Evolutionary conservation across 2,797 vertebrate species (phyloP).

Genomic region (Leucoraja ocellata): DNA sequence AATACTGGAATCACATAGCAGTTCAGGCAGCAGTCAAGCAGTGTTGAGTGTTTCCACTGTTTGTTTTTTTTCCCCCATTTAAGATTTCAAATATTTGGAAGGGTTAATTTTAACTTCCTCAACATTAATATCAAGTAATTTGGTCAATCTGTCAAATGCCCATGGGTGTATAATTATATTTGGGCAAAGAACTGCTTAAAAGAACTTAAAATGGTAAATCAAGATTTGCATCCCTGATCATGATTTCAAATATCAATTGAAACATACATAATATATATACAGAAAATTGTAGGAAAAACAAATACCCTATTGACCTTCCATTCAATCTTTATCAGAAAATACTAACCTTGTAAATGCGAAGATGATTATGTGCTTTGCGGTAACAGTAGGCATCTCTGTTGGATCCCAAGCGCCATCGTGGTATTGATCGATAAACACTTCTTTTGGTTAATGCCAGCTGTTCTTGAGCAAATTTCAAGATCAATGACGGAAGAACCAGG

Average conservation of each 20-base stretch:
- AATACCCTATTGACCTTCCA: not conserved
- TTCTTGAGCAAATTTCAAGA: constrained; percentile 59
- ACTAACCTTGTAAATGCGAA: constrained; percentile 61
- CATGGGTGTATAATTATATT: not conserved
- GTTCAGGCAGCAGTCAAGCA: too few relatives aligned
- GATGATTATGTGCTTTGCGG: constrained; percentile 63
- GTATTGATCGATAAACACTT: constrained; percentile 61
- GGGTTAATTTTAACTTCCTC: too few relatives aligned
- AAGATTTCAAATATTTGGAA: too few relatives aligned
- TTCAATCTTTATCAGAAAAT: not conserved
- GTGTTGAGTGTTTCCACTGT: too few relatives aligned
- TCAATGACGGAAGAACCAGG: constrained; percentile 47
- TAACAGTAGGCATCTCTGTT: constrained; percentile 67
- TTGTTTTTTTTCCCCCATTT: too few relatives aligned
- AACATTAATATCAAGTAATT: too few relatives aligned
- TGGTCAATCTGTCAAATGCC: not conserved
- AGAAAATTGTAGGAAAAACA: not conserved
- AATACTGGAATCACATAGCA: too few relatives aligned
- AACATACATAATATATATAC: not conserved
- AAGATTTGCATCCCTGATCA: not conserved
- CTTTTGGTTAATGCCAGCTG: constrained; percentile 61
- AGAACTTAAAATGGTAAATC: too few relatives aligned
- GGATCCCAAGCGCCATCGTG: constrained; percentile 60
- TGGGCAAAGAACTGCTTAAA: not conserved
- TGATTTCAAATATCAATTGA: not conserved